Evolutionary conservation across 1,140 invertebrate species (phyloP).

Genomic region (Drosophila obscura): DNA sequence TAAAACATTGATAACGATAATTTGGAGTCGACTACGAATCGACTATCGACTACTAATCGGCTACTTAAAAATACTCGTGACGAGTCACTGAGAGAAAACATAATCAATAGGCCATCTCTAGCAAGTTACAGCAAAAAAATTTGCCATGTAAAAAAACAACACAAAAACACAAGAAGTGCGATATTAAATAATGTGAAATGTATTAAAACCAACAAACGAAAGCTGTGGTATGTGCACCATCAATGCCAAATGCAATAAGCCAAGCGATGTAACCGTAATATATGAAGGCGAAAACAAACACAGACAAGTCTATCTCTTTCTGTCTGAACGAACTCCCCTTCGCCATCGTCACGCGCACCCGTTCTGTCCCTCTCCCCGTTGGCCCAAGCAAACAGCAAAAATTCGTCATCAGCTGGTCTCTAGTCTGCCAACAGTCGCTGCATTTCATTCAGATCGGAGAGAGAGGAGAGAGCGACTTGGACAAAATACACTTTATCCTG

Average conservation of each 20-base stretch:
- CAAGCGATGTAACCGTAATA: background rate
- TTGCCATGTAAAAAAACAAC: constrained; percentile 47
- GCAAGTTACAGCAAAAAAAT: constrained; percentile 48
- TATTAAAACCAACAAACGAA: constrained; percentile 14
- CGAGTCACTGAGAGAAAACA: constrained; percentile 13
- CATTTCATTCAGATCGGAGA: constrained; percentile 46
- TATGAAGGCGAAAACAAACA: constrained; percentile 31
- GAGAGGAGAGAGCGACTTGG: constrained; percentile 21
- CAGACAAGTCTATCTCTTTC: constrained; percentile 43
- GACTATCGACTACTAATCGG: constrained; percentile 12
- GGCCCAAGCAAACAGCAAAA: constrained; percentile 51
- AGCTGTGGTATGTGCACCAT: constrained; percentile 27
- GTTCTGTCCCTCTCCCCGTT: background rate
- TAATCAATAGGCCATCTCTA: constrained; percentile 21
- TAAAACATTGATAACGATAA: background rate
- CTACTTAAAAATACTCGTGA: constrained; percentile 14
- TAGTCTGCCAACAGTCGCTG: constrained; percentile 43
- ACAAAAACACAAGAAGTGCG: constrained; percentile 42
- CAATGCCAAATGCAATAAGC: background rate
- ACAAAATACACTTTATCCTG: constrained; percentile 15
- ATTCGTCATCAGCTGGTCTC: constrained; percentile 78
- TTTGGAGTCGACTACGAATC: constrained; percentile 3
- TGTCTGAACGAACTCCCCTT: background rate
- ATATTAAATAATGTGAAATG: constrained; percentile 46
- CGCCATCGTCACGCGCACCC: constrained; percentile 33